Evolutionary conservation across 1,140 invertebrate species (phyloP).

Genomic region (Sogatella furcifera): DNA sequence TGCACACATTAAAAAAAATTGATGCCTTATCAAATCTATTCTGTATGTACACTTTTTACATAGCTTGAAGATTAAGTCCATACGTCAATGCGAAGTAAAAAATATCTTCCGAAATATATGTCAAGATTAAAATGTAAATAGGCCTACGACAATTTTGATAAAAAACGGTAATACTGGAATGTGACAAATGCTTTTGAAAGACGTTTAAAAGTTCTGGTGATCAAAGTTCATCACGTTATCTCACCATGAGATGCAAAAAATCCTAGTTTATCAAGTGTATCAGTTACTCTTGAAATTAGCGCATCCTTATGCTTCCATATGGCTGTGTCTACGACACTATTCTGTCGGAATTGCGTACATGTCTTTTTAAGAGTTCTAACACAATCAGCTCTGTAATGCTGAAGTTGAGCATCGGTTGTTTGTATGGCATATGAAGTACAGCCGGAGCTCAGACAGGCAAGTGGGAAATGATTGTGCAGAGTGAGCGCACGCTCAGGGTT

Average conservation of each 20-base stretch:
- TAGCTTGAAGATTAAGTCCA: too few species aligned
- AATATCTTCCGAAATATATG: too few species aligned
- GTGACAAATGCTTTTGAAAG: neutral
- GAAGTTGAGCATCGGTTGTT: constrained; percentile 72
- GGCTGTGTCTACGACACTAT: constrained; percentile 72
- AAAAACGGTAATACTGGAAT: too few species aligned
- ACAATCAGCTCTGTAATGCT: constrained; percentile 89
- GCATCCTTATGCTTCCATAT: constrained; percentile 79
- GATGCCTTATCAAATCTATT: too few species aligned
- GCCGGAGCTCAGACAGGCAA: constrained; percentile 72
- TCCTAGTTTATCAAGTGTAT: constrained; percentile 56
- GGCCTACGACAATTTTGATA: too few species aligned
- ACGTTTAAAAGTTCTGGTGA: neutral
- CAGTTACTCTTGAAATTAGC: constrained; percentile 54
- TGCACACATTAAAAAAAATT: too few species aligned
- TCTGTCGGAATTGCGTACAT: constrained; percentile 71
- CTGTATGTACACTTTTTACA: too few species aligned
- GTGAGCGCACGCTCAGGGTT: constrained; percentile 80
- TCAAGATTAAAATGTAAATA: too few species aligned
- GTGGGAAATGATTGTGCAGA: constrained; percentile 85
- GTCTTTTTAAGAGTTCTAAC: constrained; percentile 78
- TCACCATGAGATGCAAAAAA: constrained; percentile 42
- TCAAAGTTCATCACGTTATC: constrained; percentile 1
- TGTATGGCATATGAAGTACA: constrained; percentile 76
- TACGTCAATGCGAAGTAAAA: too few species aligned